These are phyloP conservation scores for Nomada flava DNA, from an alignment of 2,888 invertebrate species.

Conservation along the genomic window DNA sequence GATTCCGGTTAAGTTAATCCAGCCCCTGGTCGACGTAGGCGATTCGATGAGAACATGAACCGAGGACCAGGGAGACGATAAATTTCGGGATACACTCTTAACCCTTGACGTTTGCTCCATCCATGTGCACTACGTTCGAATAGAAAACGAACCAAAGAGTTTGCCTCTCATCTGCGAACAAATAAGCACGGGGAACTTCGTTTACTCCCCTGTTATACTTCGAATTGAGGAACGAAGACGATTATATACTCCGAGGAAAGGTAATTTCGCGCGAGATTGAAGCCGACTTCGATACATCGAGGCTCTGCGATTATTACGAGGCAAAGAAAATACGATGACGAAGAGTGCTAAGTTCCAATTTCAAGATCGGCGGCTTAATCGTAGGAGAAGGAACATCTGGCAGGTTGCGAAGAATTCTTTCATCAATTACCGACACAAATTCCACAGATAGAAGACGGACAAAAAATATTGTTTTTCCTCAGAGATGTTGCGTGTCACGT, in stretches of 20 bases:
- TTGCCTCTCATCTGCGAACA: constrained; percentile 49
- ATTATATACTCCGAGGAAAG: neutral
- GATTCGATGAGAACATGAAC: constrained; percentile 37
- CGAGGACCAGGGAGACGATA: constrained; percentile 27
- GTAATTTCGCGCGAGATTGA: constrained; percentile 24
- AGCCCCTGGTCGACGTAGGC: constrained; percentile 42
- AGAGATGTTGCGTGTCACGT: neutral
- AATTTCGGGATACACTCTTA: constrained; percentile 26
- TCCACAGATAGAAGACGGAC: neutral
- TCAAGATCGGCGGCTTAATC: neutral
- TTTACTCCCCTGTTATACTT: constrained; percentile 5
- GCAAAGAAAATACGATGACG: neutral
- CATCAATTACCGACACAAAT: neutral
- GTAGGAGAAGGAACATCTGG: neutral
- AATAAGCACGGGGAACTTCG: constrained; percentile 10
- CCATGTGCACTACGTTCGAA: constrained; percentile 47
- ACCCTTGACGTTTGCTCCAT: constrained; percentile 39
- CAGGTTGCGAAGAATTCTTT: neutral
- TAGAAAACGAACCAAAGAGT: constrained; percentile 21
- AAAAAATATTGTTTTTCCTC: constrained; percentile 1
- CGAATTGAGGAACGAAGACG: neutral
- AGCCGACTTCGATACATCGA: constrained; percentile 14
- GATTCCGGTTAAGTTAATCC: constrained; percentile 42
- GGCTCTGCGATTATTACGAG: neutral
- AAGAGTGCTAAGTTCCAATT: constrained; percentile 7